Percentiles rank a stretch among this genome's conserved stretches.
Conservation (phyloP, 2,888 invertebrate species). For the Isotomurus palustris region DNA sequence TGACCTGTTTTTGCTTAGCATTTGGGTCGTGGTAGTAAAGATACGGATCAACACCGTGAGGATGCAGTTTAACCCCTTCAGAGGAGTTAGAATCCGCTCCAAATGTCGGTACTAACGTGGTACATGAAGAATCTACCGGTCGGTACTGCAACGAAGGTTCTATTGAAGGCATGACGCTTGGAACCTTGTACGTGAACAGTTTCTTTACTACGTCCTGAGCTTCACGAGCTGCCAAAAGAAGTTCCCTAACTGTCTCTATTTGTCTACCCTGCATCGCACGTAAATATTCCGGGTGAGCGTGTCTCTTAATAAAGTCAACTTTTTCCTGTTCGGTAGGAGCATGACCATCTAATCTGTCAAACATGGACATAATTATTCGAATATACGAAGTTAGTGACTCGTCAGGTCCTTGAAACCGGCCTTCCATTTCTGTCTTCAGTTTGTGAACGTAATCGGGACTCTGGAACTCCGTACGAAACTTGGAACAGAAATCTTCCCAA, state of each 20-base stretch:
- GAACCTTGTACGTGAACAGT: no score
- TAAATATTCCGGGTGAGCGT: conserved; percentile 14
- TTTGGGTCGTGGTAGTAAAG: not conserved
- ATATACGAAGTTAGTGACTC: conserved; percentile 10
- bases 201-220: conserved; percentile 8
- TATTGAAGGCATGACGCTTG: no score
- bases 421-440: conserved; percentile 11
- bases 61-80: not conserved
- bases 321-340: not conserved
- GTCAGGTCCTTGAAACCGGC: conserved; percentile 6
- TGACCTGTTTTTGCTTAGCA: not conserved
- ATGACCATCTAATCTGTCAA: not conserved
- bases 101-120: no score
- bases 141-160: no score
- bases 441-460: not conserved
- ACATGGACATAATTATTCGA: conserved; percentile 1
- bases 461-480: conserved; percentile 13
- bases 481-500: conserved; percentile 3
- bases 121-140: no score
- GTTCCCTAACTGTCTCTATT: conserved; percentile 1
- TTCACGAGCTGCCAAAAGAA: conserved; percentile 5
- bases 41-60: not conserved
- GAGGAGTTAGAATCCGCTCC: no score
- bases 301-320: not conserved
- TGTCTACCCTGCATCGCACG: not conserved